A percentile compares a stretch with the other conserved stretches of the same genome.
Conservation (phyloP, 2,888 invertebrate genomes). For the Zele albiditarsus region DNA sequence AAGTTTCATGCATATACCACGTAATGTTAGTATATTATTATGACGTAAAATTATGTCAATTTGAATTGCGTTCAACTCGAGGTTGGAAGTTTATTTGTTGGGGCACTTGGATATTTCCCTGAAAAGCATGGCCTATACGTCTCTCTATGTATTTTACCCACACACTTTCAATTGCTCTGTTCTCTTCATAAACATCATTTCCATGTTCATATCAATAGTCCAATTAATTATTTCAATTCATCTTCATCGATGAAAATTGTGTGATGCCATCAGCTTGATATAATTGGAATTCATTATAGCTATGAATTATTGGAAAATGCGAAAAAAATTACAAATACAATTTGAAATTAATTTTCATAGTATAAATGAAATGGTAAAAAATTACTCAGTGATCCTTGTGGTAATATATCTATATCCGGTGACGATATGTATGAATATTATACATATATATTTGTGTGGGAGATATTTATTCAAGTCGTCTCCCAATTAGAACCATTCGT, state of each 20-base stretch:
- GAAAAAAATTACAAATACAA: too few relatives aligned
- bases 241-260: too few relatives aligned
- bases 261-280: too few relatives aligned
- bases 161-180: neutral
- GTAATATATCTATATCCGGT: too few relatives aligned
- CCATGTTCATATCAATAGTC: neutral
- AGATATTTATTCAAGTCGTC: neutral
- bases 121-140: neutral
- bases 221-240: neutral
- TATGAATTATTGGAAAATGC: too few relatives aligned
- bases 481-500: neutral
- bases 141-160: neutral
- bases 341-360: neutral
- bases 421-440: neutral
- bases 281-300: too few relatives aligned
- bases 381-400: too few relatives aligned
- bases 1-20: constrained; percentile 13
- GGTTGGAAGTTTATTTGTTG: neutral
- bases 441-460: neutral
- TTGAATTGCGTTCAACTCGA: neutral
- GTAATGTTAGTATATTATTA: neutral
- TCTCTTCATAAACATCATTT: neutral
- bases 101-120: neutral
- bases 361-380: too few relatives aligned
- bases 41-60: constrained; percentile 5